Evolutionary conservation across 92 coral and sea anemone genomes (phyloP), one percentile per base, ranked within the genome.

Genomic region (Zoanthus sociatus): DNA sequence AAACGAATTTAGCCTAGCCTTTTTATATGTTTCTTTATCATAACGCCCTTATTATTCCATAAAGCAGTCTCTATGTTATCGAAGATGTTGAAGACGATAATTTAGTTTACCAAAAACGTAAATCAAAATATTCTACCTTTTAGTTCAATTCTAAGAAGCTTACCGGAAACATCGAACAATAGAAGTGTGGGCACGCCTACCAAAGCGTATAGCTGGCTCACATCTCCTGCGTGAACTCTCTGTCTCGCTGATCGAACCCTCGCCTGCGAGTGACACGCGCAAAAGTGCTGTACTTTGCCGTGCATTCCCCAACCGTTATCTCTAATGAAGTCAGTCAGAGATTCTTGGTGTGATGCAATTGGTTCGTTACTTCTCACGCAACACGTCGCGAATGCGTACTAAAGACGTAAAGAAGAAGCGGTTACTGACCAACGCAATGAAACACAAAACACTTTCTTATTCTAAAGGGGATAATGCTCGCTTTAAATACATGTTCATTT

Each of bases 111-210:
- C 42, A 2, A 2, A 37, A 37, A 37, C 42, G 42, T 37, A 37
- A 37, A 37, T 37, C 42, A 37, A 37, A 37, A 37, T 37, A 37
- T 37, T 37, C 3, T 37, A 37, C 1, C 4, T 37, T 37, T 37
- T 50, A 7, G 55, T 50, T 50, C 4, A 7, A 50, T 5, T 30
- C 17, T 3, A 69, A 50, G 46, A 64, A 17, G 20, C 83, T 89
- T 72, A 96, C 99, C 98, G 42, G 94, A 92, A 30, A 76, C 86
- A 71, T 94, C 83, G 76, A 94, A 89, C 55, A 94, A 82, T 55
- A 96, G 78, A 37, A 96, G 83, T 50, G 98, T 96, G 10, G 99
- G 99, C 50, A 93, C 97, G 58, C 99, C 99, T 54, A 90, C 95
- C 84, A 96, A 79, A 50, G 94, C 94, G 74, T 91, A 95, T 89